Conservation (phyloP, 2,888 invertebrate species). For the Vesta saturnalis region DNA sequence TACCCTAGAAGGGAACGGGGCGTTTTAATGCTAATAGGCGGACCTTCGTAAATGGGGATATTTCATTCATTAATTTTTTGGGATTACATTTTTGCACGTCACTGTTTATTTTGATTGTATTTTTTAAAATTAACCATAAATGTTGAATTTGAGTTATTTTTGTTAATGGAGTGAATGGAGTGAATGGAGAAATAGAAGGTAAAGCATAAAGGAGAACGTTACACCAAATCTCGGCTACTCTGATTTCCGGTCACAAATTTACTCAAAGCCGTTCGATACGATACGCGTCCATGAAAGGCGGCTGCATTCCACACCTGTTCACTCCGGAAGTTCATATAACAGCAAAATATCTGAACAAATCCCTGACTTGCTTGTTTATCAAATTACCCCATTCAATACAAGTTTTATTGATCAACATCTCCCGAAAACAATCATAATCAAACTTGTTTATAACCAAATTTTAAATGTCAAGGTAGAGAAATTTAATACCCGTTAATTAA, state of each 20-base stretch:
- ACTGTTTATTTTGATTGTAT: slow-evolving; percentile 8
- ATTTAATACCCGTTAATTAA: not conserved
- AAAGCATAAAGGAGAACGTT: slow-evolving; percentile 25
- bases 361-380: slow-evolving; percentile 13
- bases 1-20: slow-evolving; percentile 48
- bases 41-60: slow-evolving; percentile 48
- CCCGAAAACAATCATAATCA: not conserved
- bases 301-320: slow-evolving; percentile 44
- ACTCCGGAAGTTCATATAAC: slow-evolving; percentile 46
- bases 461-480: slow-evolving; percentile 10
- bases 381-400: not conserved
- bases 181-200: too few relatives aligned
- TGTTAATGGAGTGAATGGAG: too few relatives aligned
- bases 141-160: too few relatives aligned
- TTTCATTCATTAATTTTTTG: slow-evolving; percentile 53
- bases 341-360: slow-evolving; percentile 40
- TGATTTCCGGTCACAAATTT: slow-evolving; percentile 50
- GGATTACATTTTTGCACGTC: slow-evolving; percentile 38
- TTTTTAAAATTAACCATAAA: not conserved
- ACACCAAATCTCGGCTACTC: slow-evolving; percentile 48
- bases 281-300: slow-evolving; percentile 36
- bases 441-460: not conserved
- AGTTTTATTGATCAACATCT: not conserved
- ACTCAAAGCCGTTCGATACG: slow-evolving; percentile 36
- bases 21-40: slow-evolving; percentile 53